A percentile compares a stretch with the other conserved stretches of the same genome.
phyloP scores from a whole-genome alignment of 1,140 invertebrate genomes.

The Hetaerina americana region DNA sequence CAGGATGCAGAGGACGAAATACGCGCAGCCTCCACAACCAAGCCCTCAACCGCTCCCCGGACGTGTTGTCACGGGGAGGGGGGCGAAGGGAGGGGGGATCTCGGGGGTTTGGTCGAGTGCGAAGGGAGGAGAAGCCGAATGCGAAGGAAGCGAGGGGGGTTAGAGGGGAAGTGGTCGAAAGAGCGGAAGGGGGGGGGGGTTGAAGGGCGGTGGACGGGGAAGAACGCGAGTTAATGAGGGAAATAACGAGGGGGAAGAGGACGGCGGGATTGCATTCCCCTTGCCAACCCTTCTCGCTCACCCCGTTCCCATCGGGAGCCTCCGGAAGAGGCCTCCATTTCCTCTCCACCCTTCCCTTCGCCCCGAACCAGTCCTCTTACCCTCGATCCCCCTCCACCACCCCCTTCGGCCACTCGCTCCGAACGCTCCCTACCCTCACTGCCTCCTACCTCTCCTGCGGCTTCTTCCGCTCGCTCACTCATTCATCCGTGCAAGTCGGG shows the following conservation, averaged over 20 bases:
- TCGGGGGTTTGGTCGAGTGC: no score
- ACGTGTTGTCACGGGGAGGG: no score
- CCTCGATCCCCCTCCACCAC: background rate
- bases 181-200: background rate
- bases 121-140: no score
- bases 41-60: no score
- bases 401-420: background rate
- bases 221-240: constrained; percentile 1
- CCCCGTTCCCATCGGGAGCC: background rate
- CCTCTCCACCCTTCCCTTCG: background rate
- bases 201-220: background rate
- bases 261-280: background rate
- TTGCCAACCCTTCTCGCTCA: background rate
- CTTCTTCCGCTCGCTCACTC: no score
- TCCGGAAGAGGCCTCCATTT: no score
- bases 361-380: background rate
- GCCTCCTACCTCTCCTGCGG: background rate
- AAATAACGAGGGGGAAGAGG: background rate
- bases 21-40: no score
- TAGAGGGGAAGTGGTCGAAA: no score
- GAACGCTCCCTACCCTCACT: background rate
- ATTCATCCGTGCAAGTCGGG: no score
- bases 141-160: no score
- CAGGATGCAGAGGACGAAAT: no score
- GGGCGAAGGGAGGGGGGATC: no score